Percentiles rank a stretch among this genome's conserved stretches.
These are phyloP conservation scores for Fistularia tabacaria DNA, from an alignment of 2,797 vertebrate genomes.

Conservation along the genomic window DNA sequence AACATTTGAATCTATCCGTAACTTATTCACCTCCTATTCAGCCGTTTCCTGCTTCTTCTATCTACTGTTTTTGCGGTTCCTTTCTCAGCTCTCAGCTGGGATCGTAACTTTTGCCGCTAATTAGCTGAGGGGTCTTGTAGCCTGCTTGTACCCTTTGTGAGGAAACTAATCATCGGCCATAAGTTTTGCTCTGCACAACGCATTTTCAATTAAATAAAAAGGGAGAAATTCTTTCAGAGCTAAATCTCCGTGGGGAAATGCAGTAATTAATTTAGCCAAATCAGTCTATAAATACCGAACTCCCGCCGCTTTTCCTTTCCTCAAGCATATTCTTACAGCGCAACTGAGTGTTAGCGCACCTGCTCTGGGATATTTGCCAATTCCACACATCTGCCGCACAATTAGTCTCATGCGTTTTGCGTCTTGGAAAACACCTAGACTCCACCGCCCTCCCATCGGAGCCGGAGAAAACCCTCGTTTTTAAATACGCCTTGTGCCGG, in stretches of 20 bases:
- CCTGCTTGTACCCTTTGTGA: constrained; percentile 38
- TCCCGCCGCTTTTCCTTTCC: constrained; percentile 1
- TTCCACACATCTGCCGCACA: constrained; percentile 21
- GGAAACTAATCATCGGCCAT: constrained; percentile 47
- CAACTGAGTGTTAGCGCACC: constrained; percentile 3
- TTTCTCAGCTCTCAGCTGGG: constrained; percentile 26
- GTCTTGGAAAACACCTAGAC: constrained; percentile 2
- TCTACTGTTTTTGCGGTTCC: not conserved
- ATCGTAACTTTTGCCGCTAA: constrained; percentile 43
- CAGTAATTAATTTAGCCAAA: constrained; percentile 57
- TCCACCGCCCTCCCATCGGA: too few species aligned
- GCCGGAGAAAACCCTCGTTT: too few species aligned
- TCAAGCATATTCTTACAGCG: constrained; percentile 24
- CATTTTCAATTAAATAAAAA: constrained; percentile 56
- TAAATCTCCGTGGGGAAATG: constrained; percentile 35
- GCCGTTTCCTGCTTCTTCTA: constrained; percentile 3
- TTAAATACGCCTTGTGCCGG: too few species aligned
- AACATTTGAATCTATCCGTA: too few species aligned
- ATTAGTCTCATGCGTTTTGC: not conserved
- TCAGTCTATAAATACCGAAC: constrained; percentile 49
- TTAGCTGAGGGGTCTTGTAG: constrained; percentile 49
- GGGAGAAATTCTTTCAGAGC: constrained; percentile 19
- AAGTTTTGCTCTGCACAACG: constrained; percentile 57
- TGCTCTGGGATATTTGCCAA: constrained; percentile 34
- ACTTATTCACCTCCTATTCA: constrained; percentile 2